Evolutionary conservation across 2,113 vertebrate genomes (phyloP), one percentile per base, ranked within the genome.

Genomic region (Dasyornis broadbenti): DNA sequence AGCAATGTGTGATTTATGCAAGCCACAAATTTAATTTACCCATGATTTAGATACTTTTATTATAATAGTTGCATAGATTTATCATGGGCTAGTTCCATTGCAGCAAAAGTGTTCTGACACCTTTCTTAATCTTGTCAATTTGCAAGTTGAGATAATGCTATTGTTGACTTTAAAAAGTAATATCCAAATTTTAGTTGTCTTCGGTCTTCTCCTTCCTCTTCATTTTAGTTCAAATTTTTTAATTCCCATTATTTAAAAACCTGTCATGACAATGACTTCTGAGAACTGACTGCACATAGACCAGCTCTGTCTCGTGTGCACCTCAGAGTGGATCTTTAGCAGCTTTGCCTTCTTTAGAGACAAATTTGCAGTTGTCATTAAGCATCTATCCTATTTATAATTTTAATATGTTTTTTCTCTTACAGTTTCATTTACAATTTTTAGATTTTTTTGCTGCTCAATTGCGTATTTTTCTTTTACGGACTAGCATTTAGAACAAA

Each of bases 11-110:
- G 80, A 75, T 96, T 97, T 97, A 94, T 94, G 59, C 80, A 93
- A 96, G 84, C 21, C 63, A 72, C 89, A 93, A 71, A 96, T 97
- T 96, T 86, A 95, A 96, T 84, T 97, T 95, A 77, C 44, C 47
- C 52, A 31, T 65, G 57, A 92, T 95, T 96, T 92, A 92, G 65
- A 42, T 90, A 76, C 68, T 82, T 96, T 80, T 94, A 70, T 86
- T 95, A 15, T 80, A 95, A 86, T 92, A 78, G 40, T 91, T 96
- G 94, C 59, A 20, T 86, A 68, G 56, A 78, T 98, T 93, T 96
- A 78, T 95, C 54, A 89, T 77, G 83, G 42, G 75, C 89, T 95
- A 61, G 35, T 92, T 97, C 53, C 24, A 12, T 33, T 84, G 57
- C 66, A 92, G 56, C 80, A 84, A 70, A 97, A 93, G 75, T 61